Percentiles rank a stretch among this genome's conserved stretches.
Evolutionary conservation across 2,888 invertebrate genomes (phyloP).

Genomic region (Drosophila peninsularis): DNA sequence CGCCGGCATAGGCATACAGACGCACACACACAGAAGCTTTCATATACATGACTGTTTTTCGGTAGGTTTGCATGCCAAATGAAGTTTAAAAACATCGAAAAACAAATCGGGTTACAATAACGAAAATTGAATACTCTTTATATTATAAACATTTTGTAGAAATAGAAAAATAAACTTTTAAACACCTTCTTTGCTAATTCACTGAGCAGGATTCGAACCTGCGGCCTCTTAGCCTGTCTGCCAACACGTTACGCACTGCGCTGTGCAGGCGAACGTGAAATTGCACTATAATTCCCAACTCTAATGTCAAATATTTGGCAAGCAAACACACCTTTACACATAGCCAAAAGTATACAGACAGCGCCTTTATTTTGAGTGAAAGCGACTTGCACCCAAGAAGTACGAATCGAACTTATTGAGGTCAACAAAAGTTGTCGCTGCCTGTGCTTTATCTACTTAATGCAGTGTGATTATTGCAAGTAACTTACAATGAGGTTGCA

Average conservation of each 20-base stretch:
- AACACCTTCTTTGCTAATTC: no score
- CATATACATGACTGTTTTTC: constrained; percentile 17
- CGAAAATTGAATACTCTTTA: neutral
- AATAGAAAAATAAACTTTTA: no score
- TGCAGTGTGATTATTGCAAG: constrained; percentile 5
- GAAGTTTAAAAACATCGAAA: constrained; percentile 1
- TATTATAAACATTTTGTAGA: no score
- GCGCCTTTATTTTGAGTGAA: constrained; percentile 29
- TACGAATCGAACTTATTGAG: constrained; percentile 30
- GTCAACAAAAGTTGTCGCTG: constrained; percentile 24
- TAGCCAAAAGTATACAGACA: neutral
- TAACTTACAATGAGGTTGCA: constrained; percentile 12
- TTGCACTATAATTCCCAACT: constrained; percentile 5
- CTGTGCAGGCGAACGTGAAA: no score
- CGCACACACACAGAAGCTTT: neutral
- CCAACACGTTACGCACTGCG: neutral
- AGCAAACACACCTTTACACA: constrained; percentile 6
- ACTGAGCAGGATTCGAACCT: neutral
- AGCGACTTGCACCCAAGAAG: constrained; percentile 18
- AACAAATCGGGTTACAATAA: neutral
- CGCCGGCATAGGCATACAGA: constrained; percentile 36
- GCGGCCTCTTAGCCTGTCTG: no score
- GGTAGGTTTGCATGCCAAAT: constrained; percentile 14
- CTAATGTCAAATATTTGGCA: constrained; percentile 28
- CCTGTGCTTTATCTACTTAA: constrained; percentile 12